Percentiles rank a stretch among this genome's conserved stretches.
Evolutionary conservation across 1,140 invertebrate genomes (phyloP).

Genomic region (Hycleus phaleratus): DNA sequence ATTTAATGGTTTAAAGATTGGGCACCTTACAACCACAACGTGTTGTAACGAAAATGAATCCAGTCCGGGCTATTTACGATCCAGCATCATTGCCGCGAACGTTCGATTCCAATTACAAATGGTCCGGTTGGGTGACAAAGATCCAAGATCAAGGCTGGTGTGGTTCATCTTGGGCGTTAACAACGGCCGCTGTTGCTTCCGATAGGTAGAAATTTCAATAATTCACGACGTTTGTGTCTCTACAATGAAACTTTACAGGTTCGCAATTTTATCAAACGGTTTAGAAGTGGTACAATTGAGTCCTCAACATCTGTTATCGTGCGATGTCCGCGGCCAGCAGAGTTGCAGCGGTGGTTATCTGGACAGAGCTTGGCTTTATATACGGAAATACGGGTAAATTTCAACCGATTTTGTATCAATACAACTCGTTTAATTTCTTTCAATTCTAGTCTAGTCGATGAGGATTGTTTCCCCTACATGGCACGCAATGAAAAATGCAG

Average conservation of each 20-base stretch:
- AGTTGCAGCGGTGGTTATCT: constrained; percentile 83
- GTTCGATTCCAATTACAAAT: constrained; percentile 70
- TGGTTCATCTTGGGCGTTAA: constrained; percentile 87
- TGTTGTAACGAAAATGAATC: constrained; percentile 61
- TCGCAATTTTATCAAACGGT: constrained; percentile 74
- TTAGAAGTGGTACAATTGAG: constrained; percentile 61
- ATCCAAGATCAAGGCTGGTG: constrained; percentile 88
- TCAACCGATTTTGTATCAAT: neutral
- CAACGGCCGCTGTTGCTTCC: constrained; percentile 70
- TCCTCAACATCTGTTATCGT: constrained; percentile 79
- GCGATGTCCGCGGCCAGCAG: constrained; percentile 65
- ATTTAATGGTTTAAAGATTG: constrained; percentile 18
- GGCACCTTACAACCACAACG: constrained; percentile 51
- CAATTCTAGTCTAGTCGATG: constrained; percentile 61
- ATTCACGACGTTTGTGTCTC: neutral
- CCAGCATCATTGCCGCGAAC: constrained; percentile 48
- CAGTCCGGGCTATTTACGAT: constrained; percentile 56
- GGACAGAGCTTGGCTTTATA: constrained; percentile 84
- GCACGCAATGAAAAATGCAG: constrained; percentile 53
- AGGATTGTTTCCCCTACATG: constrained; percentile 73
- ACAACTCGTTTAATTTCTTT: neutral
- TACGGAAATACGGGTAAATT: constrained; percentile 70
- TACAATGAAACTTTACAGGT: constrained; percentile 46
- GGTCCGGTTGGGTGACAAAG: constrained; percentile 62
- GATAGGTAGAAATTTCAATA: constrained; percentile 47